Conservation (phyloP, 2,888 invertebrate species). For the Lutraria lutraria region DNA sequence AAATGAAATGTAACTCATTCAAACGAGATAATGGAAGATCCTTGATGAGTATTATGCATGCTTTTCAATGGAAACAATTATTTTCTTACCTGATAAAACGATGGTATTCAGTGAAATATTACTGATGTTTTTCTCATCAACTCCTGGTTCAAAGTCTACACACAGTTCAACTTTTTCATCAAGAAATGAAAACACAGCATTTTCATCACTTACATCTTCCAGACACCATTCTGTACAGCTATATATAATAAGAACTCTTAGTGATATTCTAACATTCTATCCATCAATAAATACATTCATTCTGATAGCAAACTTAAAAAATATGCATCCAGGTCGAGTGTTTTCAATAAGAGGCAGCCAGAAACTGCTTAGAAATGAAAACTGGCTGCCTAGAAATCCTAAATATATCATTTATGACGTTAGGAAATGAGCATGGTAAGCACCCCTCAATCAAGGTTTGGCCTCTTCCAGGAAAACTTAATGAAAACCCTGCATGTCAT, state of each 20-base stretch:
- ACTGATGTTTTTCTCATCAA: slow-evolving; percentile 26
- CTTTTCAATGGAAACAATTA: background rate
- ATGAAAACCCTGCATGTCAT: too few species aligned
- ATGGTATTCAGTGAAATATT: slow-evolving; percentile 14
- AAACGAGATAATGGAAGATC: background rate
- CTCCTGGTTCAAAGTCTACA: slow-evolving; percentile 32
- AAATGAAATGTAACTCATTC: background rate
- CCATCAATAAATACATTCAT: background rate
- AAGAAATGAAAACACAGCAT: slow-evolving; percentile 40
- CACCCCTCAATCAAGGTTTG: too few species aligned
- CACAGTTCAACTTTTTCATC: slow-evolving; percentile 43
- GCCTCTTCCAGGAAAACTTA: too few species aligned
- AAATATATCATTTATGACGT: too few species aligned
- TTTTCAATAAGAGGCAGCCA: too few species aligned
- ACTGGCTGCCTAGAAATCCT: too few species aligned
- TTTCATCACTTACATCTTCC: slow-evolving; percentile 37
- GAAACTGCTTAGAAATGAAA: too few species aligned
- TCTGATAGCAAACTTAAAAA: background rate
- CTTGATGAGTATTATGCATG: background rate
- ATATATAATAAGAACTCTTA: background rate
- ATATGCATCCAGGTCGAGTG: too few species aligned
- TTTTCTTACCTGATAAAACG: background rate
- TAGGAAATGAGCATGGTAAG: too few species aligned
- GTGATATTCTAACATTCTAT: background rate
- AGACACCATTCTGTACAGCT: slow-evolving; percentile 55